A percentile compares a stretch with the other conserved stretches of the same genome.
Evolutionary conservation across 2,113 vertebrate species (phyloP).

Genomic region (Melospiza georgiana): DNA sequence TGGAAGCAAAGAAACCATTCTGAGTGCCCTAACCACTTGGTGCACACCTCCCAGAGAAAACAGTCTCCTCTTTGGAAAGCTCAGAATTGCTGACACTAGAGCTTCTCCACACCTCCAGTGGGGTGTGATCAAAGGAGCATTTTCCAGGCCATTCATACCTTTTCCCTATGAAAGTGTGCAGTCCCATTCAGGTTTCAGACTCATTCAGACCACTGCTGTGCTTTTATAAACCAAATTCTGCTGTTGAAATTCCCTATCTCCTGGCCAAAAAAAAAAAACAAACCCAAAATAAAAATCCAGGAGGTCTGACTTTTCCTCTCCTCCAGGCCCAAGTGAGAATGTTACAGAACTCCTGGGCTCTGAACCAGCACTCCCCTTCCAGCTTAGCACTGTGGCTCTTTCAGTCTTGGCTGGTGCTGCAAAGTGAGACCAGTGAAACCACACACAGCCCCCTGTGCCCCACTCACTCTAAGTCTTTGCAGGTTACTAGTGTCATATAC

Average conservation of each 20-base stretch:
- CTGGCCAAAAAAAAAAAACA: background rate
- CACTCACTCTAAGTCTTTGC: background rate
- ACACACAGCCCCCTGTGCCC: background rate
- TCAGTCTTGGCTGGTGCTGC: background rate
- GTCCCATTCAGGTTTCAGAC: background rate
- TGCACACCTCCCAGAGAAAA: background rate
- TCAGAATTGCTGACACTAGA: background rate
- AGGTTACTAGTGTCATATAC: fast-evolving
- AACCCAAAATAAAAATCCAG: background rate
- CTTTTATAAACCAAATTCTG: background rate
- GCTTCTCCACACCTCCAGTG: background rate
- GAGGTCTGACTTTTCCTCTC: background rate
- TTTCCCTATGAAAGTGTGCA: background rate
- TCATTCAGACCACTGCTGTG: background rate
- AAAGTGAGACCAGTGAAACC: background rate
- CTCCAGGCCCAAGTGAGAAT: background rate
- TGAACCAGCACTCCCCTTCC: background rate
- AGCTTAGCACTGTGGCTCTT: background rate
- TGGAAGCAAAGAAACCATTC: background rate
- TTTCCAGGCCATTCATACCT: background rate
- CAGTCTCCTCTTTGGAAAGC: background rate
- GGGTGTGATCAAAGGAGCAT: background rate
- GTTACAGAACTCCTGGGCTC: background rate
- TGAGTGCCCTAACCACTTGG: background rate
- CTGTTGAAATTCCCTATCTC: background rate